phyloP scores from a whole-genome alignment of 2,113 vertebrate species.

The Sitta europaea region DNA sequence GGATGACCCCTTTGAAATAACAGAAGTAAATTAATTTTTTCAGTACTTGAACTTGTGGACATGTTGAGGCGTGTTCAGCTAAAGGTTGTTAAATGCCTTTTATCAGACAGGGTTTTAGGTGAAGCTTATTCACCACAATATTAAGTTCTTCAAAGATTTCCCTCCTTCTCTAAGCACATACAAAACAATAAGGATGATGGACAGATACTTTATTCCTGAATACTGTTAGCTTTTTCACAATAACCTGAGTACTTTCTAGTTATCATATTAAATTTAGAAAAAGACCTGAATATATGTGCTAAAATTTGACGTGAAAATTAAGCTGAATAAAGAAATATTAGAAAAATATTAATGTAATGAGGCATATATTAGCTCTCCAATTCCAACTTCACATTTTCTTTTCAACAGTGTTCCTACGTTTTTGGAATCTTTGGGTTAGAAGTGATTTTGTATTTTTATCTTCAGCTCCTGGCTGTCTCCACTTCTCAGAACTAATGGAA shows the following conservation, averaged over 20 bases:
- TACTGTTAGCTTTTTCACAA: neutral
- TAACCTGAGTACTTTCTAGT: neutral
- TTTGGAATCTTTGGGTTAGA: neutral
- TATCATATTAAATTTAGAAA: neutral
- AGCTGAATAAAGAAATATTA: neutral
- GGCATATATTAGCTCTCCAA: neutral
- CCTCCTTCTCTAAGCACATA: neutral
- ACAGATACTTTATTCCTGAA: neutral
- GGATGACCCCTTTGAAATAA: neutral
- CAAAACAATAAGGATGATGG: neutral
- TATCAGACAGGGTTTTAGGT: neutral
- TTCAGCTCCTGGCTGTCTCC: neutral
- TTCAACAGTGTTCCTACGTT: neutral
- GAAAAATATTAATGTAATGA: slow-evolving; percentile 2
- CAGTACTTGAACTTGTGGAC: neutral
- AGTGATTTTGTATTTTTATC: neutral
- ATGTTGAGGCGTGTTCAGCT: neutral
- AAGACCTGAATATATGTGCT: accelerated
- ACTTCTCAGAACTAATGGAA: neutral
- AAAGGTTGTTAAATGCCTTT: neutral
- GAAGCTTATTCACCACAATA: neutral
- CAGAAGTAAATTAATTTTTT: neutral
- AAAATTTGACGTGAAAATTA: neutral
- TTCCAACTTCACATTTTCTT: neutral
- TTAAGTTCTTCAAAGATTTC: neutral